phyloP scores from a whole-genome alignment of 1,140 invertebrate species.

The Patella vulgata region DNA sequence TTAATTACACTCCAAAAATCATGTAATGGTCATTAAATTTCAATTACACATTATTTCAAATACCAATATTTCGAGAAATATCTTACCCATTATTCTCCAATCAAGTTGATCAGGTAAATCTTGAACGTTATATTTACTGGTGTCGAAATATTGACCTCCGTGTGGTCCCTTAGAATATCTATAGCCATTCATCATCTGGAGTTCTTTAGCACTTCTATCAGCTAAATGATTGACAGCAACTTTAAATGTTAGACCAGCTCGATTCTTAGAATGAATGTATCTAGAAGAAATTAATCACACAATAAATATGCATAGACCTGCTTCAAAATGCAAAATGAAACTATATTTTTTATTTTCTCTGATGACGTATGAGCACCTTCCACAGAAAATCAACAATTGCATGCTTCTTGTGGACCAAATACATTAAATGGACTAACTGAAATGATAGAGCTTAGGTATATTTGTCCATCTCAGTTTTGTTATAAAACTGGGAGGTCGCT shows the following conservation, averaged over 20 bases:
- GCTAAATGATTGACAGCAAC: conserved; percentile 89
- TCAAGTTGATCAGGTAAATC: conserved; percentile 72
- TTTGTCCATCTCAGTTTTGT: no score
- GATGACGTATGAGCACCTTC: no score
- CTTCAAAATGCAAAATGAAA: no score
- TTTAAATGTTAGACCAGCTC: conserved; percentile 78
- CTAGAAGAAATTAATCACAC: conserved; percentile 68
- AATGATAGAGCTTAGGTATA: no score
- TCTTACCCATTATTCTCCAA: conserved; percentile 83
- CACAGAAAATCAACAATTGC: no score
- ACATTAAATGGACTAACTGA: no score
- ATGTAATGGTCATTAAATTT: no score
- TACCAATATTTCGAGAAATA: background rate
- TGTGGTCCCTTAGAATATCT: conserved; percentile 72
- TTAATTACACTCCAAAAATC: no score
- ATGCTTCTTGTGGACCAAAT: no score
- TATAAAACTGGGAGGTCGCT: no score
- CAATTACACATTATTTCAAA: no score
- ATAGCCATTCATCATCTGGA: conserved; percentile 82
- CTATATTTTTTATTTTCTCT: no score
- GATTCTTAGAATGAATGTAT: conserved; percentile 86
- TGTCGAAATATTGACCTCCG: conserved; percentile 80
- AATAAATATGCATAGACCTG: background rate
- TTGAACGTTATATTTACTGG: conserved; percentile 46
- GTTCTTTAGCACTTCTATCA: conserved; percentile 82